Evolutionary conservation across 2,113 vertebrate genomes (phyloP).

Genomic region (Nanorana parkeri): DNA sequence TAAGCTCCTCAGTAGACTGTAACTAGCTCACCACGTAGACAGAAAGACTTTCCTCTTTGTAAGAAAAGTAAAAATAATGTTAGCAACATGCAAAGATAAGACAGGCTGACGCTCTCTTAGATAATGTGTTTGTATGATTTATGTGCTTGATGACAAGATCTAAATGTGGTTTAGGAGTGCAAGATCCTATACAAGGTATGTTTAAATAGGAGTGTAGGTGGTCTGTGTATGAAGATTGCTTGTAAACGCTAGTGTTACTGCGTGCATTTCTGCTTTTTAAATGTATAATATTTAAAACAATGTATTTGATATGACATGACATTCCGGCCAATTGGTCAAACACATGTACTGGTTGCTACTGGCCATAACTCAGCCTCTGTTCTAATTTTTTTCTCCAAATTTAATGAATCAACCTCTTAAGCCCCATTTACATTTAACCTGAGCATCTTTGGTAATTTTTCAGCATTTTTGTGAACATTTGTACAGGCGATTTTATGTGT

Average conservation of each 20-base stretch:
- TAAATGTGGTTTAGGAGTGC: constrained; percentile 15
- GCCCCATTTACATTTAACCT: no score
- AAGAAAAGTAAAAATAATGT: constrained; percentile 13
- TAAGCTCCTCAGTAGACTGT: constrained; percentile 52
- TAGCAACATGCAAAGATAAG: constrained; percentile 55
- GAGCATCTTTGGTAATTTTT: no score
- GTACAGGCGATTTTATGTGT: no score
- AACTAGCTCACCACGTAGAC: constrained; percentile 60
- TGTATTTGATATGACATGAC: no score
- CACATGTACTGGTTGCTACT: no score
- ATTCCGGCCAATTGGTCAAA: no score
- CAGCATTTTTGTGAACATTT: no score
- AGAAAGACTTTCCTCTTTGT: constrained; percentile 45
- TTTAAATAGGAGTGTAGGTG: constrained; percentile 22
- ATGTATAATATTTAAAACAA: no score
- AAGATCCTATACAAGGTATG: neutral
- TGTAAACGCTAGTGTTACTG: neutral
- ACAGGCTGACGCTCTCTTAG: constrained; percentile 31
- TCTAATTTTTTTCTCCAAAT: no score
- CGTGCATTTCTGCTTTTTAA: no score
- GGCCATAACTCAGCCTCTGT: no score
- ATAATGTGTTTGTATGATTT: constrained; percentile 44
- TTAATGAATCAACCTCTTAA: no score
- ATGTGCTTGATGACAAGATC: constrained; percentile 14
- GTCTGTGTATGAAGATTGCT: neutral